Percentiles rank a stretch among this genome's conserved stretches.
Evolutionary conservation across 1,140 invertebrate species (phyloP).

Genomic region (Anastatus disparis): DNA sequence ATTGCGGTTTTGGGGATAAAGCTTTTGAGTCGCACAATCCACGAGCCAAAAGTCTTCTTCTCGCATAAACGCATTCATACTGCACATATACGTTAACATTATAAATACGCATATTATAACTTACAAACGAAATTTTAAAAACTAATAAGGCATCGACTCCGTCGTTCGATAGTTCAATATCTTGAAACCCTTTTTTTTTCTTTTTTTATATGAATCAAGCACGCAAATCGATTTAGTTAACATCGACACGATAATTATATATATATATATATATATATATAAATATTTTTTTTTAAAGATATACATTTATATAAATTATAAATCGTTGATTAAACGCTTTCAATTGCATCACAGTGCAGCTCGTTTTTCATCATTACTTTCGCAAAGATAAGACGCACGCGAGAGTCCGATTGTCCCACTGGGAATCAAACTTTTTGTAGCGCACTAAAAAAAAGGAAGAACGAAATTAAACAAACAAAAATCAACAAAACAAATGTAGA

Average conservation of each 20-base stretch:
- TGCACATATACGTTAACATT: not conserved
- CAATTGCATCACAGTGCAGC: slow-evolving; percentile 24
- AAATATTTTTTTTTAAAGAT: too few species aligned
- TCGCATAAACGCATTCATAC: not conserved
- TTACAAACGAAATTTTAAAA: slow-evolving; percentile 29
- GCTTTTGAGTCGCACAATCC: not conserved
- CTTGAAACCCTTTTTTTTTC: too few species aligned
- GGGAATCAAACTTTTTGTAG: not conserved
- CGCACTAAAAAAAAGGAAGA: too few species aligned
- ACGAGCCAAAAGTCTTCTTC: not conserved
- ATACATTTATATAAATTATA: not conserved
- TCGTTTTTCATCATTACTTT: slow-evolving; percentile 10
- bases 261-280: too few species aligned
- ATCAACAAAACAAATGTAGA: too few species aligned
- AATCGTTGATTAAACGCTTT: slow-evolving; percentile 6
- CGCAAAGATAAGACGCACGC: not conserved
- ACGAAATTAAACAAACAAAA: too few species aligned
- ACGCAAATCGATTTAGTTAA: too few species aligned
- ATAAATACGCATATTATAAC: too few species aligned
- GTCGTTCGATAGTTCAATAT: not conserved
- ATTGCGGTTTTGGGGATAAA: not conserved
- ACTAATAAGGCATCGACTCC: slow-evolving; percentile 37
- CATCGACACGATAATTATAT: too few species aligned
- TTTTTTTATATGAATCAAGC: too few species aligned
- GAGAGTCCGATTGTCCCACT: not conserved